Percentiles rank a stretch among this genome's conserved stretches.
Evolutionary conservation across 2,888 invertebrate species (phyloP).

Genomic region (Athalia circularis): DNA sequence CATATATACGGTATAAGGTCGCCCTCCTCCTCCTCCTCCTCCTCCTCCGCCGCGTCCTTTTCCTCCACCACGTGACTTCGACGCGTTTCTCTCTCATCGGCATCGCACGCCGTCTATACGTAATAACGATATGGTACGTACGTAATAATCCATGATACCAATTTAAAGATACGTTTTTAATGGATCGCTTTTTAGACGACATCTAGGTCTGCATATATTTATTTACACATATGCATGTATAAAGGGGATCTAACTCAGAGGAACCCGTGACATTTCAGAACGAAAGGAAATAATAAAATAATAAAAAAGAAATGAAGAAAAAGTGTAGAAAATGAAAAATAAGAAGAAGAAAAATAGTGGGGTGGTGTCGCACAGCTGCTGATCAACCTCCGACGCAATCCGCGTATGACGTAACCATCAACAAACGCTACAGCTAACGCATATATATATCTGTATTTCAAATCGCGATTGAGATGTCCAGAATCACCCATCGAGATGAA

Average conservation of each 20-base stretch:
- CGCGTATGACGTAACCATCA: slow-evolving; percentile 11
- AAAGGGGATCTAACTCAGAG: too few relatives aligned
- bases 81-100: neutral
- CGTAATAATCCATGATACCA: neutral
- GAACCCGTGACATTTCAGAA: neutral
- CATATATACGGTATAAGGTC: neutral
- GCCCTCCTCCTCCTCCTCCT: too few relatives aligned
- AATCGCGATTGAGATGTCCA: neutral
- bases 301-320: too few relatives aligned
- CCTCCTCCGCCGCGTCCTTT: too few relatives aligned
- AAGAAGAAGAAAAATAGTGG: neutral
- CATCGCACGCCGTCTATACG: neutral
- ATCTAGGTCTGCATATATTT: neutral
- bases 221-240: too few relatives aligned
- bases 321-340: neutral
- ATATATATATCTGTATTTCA: neutral
- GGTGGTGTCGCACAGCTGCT: slow-evolving; percentile 1
- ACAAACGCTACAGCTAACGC: neutral
- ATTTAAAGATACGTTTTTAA: slow-evolving; percentile 4
- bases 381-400: slow-evolving; percentile 14
- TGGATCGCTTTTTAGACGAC: neutral
- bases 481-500: too few relatives aligned
- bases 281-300: too few relatives aligned
- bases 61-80: neutral
- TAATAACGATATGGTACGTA: neutral